Percentiles rank a stretch among this genome's conserved stretches.
These are phyloP conservation scores for Ataeniobius toweri DNA, from an alignment of 2,797 vertebrate species.

Conservation along the genomic window DNA sequence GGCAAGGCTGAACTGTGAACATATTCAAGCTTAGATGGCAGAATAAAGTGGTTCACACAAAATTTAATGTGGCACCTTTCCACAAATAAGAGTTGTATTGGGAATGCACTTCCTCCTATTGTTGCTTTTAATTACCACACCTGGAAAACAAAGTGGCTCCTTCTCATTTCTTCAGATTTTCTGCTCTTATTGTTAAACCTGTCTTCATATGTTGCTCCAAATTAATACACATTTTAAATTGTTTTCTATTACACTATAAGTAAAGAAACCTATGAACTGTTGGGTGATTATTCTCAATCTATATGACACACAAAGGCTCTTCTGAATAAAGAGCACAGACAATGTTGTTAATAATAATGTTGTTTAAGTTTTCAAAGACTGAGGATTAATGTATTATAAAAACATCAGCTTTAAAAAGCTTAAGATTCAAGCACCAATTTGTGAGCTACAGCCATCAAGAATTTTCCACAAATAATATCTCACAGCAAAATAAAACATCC, in stretches of 20 bases:
- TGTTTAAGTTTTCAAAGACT: too few species aligned
- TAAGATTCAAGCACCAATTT: not conserved
- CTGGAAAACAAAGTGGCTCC: not conserved
- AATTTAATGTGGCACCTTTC: not conserved
- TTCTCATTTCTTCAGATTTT: constrained; percentile 8
- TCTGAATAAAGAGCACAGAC: too few species aligned
- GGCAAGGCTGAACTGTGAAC: not conserved
- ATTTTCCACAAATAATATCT: not conserved
- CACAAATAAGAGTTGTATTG: not conserved
- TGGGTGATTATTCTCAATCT: too few species aligned
- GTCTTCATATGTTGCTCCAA: not conserved
- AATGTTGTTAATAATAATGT: too few species aligned
- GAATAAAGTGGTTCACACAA: not conserved
- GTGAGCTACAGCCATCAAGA: not conserved
- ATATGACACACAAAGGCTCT: too few species aligned
- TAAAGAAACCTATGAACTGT: too few species aligned
- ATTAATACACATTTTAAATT: not conserved
- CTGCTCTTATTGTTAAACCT: not conserved
- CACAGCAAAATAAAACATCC: not conserved
- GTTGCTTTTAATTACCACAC: not conserved
- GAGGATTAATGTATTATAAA: not conserved
- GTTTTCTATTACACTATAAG: not conserved
- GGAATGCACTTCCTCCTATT: not conserved
- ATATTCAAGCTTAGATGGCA: not conserved
- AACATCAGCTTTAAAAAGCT: not conserved